Evolutionary conservation across 2,888 invertebrate genomes (phyloP), one percentile per base, ranked within the genome.

Genomic region (Sinohyriopsis cumingii): DNA sequence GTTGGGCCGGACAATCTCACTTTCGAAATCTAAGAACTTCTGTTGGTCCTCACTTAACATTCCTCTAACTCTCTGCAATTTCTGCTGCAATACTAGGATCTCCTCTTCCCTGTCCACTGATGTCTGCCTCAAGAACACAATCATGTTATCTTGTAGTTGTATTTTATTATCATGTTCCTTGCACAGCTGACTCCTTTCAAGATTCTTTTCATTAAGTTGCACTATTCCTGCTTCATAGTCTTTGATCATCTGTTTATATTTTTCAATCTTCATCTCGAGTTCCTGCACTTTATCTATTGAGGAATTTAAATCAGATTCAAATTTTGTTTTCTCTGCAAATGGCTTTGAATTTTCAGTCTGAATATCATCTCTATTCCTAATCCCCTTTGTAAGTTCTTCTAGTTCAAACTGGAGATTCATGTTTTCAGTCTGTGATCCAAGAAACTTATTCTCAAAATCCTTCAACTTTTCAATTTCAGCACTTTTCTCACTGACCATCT

Each of bases 31-130:
- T 12, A 79, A 22, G 15, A 70, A 22, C 12, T 69, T 63, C 3
- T 73, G 61, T 67, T 83, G 78, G n/a, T 80, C 74, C 67, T 72
- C 63, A 62, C 72, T 76, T 15, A 80, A 62, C 7, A 78, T 64
- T 53, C 79, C 78, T 45, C 63, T 67, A 6, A 83, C 81, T 45
- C 68, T 66, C 25, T 64, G 65, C 20, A 86, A 67, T 73, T 81
- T 79, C 60, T 67, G 66, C 53, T 76, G 69, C 22, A 83, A 56
- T 9, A 68, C 67, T 55, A 67, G 57, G 15, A 84, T 69, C 55
- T 80, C 78, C 28, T 76, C 62, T n/a, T 85, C 84, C 63, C 80
- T 83, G 15, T 80, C 76, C 19, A 71, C 28, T 45, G 68, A 71
- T 20, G 65, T 70, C 61, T 83, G 80, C 59, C 77, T 68, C 22